Evolutionary conservation across 2,113 vertebrate genomes (phyloP).

Genomic region (Todiramphus chloris): DNA sequence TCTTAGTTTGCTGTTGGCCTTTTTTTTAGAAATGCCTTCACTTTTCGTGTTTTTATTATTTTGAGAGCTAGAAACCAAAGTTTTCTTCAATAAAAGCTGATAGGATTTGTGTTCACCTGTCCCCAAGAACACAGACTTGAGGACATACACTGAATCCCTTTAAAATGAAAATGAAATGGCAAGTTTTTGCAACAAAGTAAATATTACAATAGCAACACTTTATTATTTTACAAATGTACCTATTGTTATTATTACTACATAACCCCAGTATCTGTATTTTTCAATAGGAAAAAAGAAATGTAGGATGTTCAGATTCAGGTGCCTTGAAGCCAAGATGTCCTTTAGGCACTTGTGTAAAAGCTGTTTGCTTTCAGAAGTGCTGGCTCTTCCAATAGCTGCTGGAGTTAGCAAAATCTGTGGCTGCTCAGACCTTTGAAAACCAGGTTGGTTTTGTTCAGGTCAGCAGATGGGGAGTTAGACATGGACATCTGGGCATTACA

Average conservation of each 20-base stretch:
- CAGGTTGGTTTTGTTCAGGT: not conserved
- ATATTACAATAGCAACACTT: not conserved
- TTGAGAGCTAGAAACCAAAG: not conserved
- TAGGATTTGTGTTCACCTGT: not conserved
- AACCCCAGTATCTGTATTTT: not conserved
- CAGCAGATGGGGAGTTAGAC: not conserved
- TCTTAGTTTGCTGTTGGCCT: not conserved
- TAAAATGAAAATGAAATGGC: not conserved
- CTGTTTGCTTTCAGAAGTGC: not conserved
- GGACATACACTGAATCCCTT: not conserved
- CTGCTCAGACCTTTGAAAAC: not conserved
- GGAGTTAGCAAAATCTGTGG: not conserved
- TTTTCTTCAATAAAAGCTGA: not conserved
- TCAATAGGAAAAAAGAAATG: not conserved
- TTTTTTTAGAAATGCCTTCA: not conserved
- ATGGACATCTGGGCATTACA: not conserved
- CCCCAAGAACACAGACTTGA: not conserved
- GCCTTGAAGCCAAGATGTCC: not conserved
- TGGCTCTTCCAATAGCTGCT: not conserved
- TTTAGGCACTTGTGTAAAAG: not conserved
- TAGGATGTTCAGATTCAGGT: not conserved
- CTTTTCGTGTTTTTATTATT: not conserved
- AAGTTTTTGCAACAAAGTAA: not conserved
- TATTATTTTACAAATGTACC: not conserved
- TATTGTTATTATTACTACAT: not conserved